Base-by-base conservation (phyloP, 1,140 invertebrate species). In the Coenobita brevimanus region DNA sequence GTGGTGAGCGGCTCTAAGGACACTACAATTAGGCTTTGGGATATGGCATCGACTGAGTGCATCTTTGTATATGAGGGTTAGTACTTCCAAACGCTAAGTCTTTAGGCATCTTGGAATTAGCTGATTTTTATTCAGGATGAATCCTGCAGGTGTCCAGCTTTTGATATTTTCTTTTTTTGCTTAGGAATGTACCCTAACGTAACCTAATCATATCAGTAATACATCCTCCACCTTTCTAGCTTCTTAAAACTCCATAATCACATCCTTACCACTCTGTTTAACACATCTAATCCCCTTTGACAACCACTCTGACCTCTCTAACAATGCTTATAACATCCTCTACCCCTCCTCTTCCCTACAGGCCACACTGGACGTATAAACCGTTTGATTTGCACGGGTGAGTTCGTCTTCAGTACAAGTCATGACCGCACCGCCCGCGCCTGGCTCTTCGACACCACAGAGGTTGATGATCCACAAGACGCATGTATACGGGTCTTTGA, bases 1-100 rank as follows among this genome's bases (percentile, higher is more conserved):
- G 82, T 84, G 41, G 60, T 84, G 27, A 84, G 67, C 21, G 94
- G 94, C 75, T 93, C 93, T 82, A 93, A 93, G 4, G 94, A 94
- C 91, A 92, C 92, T 75, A 94, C 93, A 6, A 91, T 94, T 41
- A 91, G 93, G 69, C 94, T 94, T 90, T 94, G 94, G 94, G 93
- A 93, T 88, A 93, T 94, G 41, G 92, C 92, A 67, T 92, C 92
- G 43, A 93, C 92, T 67, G 92, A 94, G 82, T 94, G 94, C 84
- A 82, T 94, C 6, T 91, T 92, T 41, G 92, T 73, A 2, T 88
- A 54, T 62, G 24, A 50, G 62, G 86, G 86, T 82, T 24, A 62
- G 80, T 67, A n/a, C n/a, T 54, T 13, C 8, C 67, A 15, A 24
- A 33, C 6, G 24, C 17, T 71, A n/a, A n/a, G n/a, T n/a, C n/a